Conservation (phyloP, 2,113 vertebrate species). For the Mungos mungo region DNA sequence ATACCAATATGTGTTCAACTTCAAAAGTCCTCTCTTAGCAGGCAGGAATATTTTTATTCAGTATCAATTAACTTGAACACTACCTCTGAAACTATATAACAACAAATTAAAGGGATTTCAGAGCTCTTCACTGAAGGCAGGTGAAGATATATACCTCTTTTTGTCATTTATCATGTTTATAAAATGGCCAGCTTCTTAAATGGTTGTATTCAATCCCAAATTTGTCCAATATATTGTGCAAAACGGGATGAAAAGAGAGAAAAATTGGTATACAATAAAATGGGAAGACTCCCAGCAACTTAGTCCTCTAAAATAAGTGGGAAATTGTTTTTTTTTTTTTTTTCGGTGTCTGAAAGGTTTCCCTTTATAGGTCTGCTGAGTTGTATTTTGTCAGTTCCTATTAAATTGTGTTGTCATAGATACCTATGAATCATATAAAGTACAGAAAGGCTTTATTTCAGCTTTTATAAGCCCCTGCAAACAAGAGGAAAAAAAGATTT, state of each 20-base stretch:
- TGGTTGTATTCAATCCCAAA: slow-evolving; percentile 46
- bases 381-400: slow-evolving; percentile 47
- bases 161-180: slow-evolving; percentile 40
- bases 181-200: slow-evolving; percentile 63
- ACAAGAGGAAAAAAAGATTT: background rate
- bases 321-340: background rate
- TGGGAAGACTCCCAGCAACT: slow-evolving; percentile 14
- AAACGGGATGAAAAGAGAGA: slow-evolving; percentile 55
- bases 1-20: background rate
- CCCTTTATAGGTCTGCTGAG: slow-evolving; percentile 50
- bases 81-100: slow-evolving; percentile 29
- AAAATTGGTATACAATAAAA: slow-evolving; percentile 36
- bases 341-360: slow-evolving; percentile 39
- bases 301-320: slow-evolving; percentile 9
- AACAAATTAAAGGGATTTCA: slow-evolving; percentile 41
- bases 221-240: slow-evolving; percentile 27
- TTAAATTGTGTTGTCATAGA: slow-evolving; percentile 60
- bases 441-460: slow-evolving; percentile 22
- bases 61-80: slow-evolving; percentile 46
- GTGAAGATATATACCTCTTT: slow-evolving; percentile 14
- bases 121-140: background rate
- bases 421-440: slow-evolving; percentile 18
- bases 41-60: slow-evolving; percentile 2
- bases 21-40: background rate
- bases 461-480: slow-evolving; percentile 49